phyloP scores from a whole-genome alignment of 35 echinoderm and acorn worm species.

The Diadema setosum region DNA sequence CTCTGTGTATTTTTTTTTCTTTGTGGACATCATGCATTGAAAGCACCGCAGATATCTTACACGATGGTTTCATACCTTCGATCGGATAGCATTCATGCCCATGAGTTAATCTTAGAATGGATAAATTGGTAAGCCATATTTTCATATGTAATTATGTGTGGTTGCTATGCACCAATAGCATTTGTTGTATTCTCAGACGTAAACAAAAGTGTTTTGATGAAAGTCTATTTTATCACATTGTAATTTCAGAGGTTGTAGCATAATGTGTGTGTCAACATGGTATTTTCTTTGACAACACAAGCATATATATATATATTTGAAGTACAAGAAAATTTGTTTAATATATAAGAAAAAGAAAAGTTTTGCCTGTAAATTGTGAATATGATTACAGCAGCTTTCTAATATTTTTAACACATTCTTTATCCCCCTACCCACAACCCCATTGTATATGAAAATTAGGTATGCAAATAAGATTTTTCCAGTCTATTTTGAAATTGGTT shows the following conservation, averaged over 20 bases:
- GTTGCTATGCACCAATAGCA: background rate
- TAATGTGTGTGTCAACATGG: background rate
- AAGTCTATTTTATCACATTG: constrained; percentile 10
- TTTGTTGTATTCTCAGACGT: constrained; percentile 10
- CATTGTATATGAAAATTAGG: background rate
- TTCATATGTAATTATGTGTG: background rate
- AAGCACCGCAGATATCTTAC: too few relatives aligned
- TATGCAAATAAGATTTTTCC: background rate
- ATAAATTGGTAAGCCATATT: too few relatives aligned
- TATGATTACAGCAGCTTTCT: constrained; percentile 11
- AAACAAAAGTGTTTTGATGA: background rate
- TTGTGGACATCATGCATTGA: too few relatives aligned
- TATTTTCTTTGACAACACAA: constrained; percentile 22
- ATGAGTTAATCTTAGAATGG: too few relatives aligned
- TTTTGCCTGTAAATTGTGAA: constrained; percentile 26
- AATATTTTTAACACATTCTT: constrained; percentile 19
- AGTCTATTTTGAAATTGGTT: background rate
- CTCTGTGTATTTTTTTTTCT: too few relatives aligned
- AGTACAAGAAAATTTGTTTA: background rate
- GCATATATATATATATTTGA: constrained; percentile 32
- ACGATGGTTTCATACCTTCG: too few relatives aligned
- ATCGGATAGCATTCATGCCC: too few relatives aligned
- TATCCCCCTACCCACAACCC: background rate
- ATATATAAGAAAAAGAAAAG: background rate
- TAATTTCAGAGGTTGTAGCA: constrained; percentile 5